Evolutionary conservation across 2,797 vertebrate genomes (phyloP).

Genomic region (Acipenser oxyrinchus): DNA sequence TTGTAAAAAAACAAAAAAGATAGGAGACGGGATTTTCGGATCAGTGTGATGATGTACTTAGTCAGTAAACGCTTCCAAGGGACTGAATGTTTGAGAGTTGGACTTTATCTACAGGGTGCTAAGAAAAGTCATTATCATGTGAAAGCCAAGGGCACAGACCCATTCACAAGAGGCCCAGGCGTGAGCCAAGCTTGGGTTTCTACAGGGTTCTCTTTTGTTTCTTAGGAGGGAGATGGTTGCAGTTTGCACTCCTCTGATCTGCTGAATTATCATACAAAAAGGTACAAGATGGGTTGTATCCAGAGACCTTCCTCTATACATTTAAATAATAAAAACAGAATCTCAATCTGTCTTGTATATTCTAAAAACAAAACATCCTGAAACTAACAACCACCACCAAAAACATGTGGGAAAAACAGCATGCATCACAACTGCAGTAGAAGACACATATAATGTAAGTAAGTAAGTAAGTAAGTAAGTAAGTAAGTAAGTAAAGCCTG

Average conservation of each 20-base stretch:
- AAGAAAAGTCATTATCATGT: neutral
- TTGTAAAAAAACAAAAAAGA: no score
- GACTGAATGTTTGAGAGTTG: constrained; percentile 23
- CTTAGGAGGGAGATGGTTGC: constrained; percentile 32
- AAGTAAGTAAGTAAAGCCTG: no score
- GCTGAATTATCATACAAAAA: constrained; percentile 47
- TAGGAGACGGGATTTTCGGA: no score
- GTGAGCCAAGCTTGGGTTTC: constrained; percentile 26
- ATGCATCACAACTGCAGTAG: no score
- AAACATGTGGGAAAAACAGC: no score
- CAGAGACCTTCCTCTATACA: constrained; percentile 22
- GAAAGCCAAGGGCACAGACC: constrained; percentile 48
- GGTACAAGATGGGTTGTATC: constrained; percentile 22
- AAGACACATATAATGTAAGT: no score
- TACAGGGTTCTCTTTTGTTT: constrained; percentile 46
- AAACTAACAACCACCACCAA: neutral
- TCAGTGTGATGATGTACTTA: constrained; percentile 17
- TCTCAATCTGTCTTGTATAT: neutral
- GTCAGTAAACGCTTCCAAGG: constrained; percentile 29
- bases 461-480: no score
- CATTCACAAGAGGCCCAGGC: constrained; percentile 36
- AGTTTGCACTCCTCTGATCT: constrained; percentile 29
- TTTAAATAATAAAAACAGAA: constrained; percentile 10
- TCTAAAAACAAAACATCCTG: neutral
- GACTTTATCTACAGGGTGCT: neutral